Base-by-base conservation (phyloP, 2,888 invertebrate species). In the Eutolmus rufibarbis region DNA sequence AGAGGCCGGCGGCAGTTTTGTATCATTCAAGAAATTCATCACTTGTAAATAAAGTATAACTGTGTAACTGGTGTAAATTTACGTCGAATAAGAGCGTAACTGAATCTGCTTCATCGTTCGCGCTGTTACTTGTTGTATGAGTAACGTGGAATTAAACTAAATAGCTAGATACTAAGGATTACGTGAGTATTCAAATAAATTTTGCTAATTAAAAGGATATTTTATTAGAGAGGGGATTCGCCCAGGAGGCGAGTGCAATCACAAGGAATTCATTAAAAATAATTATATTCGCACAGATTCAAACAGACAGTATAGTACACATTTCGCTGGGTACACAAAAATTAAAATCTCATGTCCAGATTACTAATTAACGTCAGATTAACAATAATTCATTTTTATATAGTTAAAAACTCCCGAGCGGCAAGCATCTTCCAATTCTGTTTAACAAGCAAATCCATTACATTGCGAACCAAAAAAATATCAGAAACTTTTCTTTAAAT, bases 1-100 rank as follows among this genome's bases (percentile, higher is more conserved):
- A 91, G 95, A 95, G 84, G 96, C 95, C 0, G 97, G 97, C 0
- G 97, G 97, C 8, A 94, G 93, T 9, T 91, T 91, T 88, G 90
- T 91, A 23, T 94, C 94, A 78, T 92, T 94, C 88, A 94, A 93
- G 89, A 90, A 91, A 34, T 93, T 93, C 86, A 88, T 92, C 34
- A 91, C 90, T 79, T 93, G 93, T 89, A 91, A 92, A 89, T 92
- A 89, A 51, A 90, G 8, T 40, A 56, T 40, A 56, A 85, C 96
- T 37, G 57, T 40, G 12, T 56, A 51, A 79, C 19, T 37, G 79
- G 31, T 37, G 37, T 28, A 82, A 82, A 82, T 57, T 31, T 82
- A 57, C 56, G 74, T 85, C 40, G 34, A 74, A 4, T 85, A 43
- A 43, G 12, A 85, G 19, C 74, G 28, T 84, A 85, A 74, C 23